Evolutionary conservation across 2,113 vertebrate species (phyloP).

Genomic region (Prunella fulvescens): DNA sequence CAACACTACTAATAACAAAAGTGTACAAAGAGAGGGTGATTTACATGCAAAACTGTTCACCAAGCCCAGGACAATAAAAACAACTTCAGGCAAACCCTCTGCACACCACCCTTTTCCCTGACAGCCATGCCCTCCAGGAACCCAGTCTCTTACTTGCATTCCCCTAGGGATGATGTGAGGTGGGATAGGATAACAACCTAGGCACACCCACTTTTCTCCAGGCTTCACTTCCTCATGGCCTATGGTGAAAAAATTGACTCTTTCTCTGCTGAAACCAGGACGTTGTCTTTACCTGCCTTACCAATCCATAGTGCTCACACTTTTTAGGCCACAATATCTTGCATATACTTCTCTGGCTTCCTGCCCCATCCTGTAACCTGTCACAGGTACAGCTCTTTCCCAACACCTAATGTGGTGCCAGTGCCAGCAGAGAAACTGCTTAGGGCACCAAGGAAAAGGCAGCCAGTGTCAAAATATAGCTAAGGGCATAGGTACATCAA

Average conservation of each 20-base stretch:
- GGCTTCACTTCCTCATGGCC: neutral
- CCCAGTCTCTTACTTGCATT: no score
- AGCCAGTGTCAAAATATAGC: neutral
- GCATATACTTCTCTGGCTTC: neutral
- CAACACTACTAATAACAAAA: neutral
- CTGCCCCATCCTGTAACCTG: neutral
- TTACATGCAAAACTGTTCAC: neutral
- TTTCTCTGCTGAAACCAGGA: neutral
- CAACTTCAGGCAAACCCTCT: neutral
- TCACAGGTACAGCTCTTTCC: neutral
- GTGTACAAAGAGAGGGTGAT: neutral
- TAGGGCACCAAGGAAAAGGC: neutral
- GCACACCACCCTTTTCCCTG: neutral
- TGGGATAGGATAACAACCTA: no score
- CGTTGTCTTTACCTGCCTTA: neutral
- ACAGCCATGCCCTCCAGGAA: neutral
- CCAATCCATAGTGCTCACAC: neutral
- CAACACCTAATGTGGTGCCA: neutral
- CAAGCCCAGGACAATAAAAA: neutral
- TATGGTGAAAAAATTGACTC: neutral
- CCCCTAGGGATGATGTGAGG: rapidly evolving
- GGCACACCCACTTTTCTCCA: rapidly evolving
- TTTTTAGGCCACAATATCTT: neutral
- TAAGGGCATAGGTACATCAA: neutral
- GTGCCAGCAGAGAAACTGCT: neutral